These are phyloP conservation scores for Temnothorax longispinosus DNA, from an alignment of 1,140 invertebrate species.

Conservation along the genomic window DNA sequence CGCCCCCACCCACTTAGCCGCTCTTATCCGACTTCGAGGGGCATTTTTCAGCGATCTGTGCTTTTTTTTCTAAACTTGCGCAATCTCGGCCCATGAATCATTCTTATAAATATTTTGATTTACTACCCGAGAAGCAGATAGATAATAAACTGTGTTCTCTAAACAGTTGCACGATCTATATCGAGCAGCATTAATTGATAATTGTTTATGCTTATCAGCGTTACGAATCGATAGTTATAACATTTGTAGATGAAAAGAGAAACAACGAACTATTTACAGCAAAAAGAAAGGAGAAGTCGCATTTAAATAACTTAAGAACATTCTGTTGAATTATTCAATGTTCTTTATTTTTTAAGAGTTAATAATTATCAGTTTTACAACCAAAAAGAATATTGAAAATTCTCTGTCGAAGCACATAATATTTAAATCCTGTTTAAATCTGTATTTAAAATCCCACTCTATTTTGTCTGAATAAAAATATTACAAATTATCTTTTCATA, in stretches of 20 bases:
- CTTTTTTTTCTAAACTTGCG: constrained; percentile 42
- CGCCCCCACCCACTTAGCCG: constrained; percentile 66
- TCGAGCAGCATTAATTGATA: neutral
- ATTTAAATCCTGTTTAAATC: neutral
- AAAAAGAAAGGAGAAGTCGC: neutral
- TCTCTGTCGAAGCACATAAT: neutral
- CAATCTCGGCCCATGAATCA: constrained; percentile 34
- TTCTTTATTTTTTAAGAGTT: neutral
- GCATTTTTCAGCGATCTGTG: constrained; percentile 62
- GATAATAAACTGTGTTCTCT: constrained; percentile 6
- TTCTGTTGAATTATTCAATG: neutral
- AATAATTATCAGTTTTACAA: neutral
- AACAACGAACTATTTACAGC: neutral
- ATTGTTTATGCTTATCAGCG: neutral
- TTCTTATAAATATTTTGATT: constrained; percentile 27
- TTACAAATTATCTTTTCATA: neutral
- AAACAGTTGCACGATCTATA: constrained; percentile 9
- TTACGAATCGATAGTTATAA: neutral
- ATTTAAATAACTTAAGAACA: neutral
- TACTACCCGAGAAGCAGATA: neutral
- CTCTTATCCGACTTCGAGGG: constrained; percentile 30
- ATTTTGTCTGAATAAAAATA: neutral
- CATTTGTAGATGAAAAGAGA: neutral
- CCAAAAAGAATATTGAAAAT: neutral
- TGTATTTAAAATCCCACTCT: neutral